Percentiles rank a stretch among this genome's conserved stretches.
phyloP scores from a whole-genome alignment of 1,140 invertebrate species.

The Drosophila suzukii region DNA sequence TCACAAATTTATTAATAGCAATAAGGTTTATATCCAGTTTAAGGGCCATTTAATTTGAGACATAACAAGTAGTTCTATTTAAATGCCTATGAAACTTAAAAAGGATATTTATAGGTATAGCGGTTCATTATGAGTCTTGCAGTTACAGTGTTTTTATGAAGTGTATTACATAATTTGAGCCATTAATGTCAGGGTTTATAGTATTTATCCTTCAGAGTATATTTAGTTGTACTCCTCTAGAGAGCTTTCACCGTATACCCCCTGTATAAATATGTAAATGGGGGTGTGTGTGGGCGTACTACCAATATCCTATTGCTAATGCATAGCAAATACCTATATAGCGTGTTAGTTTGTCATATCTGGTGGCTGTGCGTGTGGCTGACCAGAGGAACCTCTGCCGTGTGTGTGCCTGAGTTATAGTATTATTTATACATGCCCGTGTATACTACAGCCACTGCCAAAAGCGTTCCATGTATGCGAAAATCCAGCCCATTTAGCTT shows the following conservation, averaged over 20 bases:
- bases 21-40: not conserved
- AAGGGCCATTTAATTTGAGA: too few relatives aligned
- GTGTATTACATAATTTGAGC: not conserved
- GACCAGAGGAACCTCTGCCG: slow-evolving; percentile 16
- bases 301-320: slow-evolving; percentile 67
- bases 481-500: slow-evolving; percentile 50
- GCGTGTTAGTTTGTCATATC: slow-evolving; percentile 77
- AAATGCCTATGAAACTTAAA: too few relatives aligned
- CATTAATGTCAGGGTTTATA: not conserved
- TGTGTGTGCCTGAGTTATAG: slow-evolving; percentile 57
- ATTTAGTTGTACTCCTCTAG: too few relatives aligned
- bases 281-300: slow-evolving; percentile 23
- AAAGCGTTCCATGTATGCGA: slow-evolving; percentile 53
- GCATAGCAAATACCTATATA: slow-evolving; percentile 69
- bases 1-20: not conserved
- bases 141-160: not conserved
- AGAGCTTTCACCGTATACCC: slow-evolving; percentile 8
- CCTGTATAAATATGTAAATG: slow-evolving; percentile 19
- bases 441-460: slow-evolving; percentile 72
- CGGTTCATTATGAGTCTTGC: too few relatives aligned
- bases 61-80: too few relatives aligned
- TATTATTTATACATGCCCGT: slow-evolving; percentile 68
- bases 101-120: too few relatives aligned
- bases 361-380: slow-evolving; percentile 66
- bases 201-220: not conserved